phyloP scores from a whole-genome alignment of 2,113 vertebrate genomes.

The Gambusia holbrooki region DNA sequence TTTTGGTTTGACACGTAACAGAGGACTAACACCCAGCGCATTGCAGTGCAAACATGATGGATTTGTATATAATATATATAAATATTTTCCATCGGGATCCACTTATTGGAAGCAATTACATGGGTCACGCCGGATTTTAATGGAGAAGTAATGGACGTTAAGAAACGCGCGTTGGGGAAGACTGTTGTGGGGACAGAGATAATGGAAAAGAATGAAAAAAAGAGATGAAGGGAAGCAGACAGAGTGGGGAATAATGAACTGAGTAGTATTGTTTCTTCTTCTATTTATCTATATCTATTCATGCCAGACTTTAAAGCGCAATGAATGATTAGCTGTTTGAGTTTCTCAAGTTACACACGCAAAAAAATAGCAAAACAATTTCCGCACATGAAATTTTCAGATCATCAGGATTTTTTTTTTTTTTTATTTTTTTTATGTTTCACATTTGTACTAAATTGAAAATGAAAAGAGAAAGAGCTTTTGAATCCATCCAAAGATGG shows the following conservation, averaged over 20 bases:
- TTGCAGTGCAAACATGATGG: conserved; percentile 22
- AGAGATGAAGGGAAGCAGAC: neutral
- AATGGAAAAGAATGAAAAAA: neutral
- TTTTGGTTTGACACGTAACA: conserved; percentile 21
- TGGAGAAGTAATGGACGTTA: conserved; percentile 56
- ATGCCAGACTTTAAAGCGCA: neutral
- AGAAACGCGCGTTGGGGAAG: conserved; percentile 12
- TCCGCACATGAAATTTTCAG: neutral
- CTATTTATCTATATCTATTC: neutral
- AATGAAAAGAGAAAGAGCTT: no score
- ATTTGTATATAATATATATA: neutral
- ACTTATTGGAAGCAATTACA: conserved; percentile 57
- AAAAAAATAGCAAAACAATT: neutral
- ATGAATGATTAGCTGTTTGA: neutral
- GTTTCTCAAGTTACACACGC: neutral
- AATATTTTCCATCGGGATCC: conserved; percentile 29
- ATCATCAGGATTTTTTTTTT: no score
- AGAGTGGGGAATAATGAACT: neutral
- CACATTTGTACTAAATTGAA: no score
- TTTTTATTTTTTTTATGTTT: no score
- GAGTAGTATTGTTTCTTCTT: neutral
- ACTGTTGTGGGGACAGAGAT: neutral
- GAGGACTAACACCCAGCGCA: neutral
- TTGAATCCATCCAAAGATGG: no score
- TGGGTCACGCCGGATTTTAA: conserved; percentile 57